Base-by-base conservation (phyloP, 1,140 invertebrate species). In the Hypsibius dujardini region DNA sequence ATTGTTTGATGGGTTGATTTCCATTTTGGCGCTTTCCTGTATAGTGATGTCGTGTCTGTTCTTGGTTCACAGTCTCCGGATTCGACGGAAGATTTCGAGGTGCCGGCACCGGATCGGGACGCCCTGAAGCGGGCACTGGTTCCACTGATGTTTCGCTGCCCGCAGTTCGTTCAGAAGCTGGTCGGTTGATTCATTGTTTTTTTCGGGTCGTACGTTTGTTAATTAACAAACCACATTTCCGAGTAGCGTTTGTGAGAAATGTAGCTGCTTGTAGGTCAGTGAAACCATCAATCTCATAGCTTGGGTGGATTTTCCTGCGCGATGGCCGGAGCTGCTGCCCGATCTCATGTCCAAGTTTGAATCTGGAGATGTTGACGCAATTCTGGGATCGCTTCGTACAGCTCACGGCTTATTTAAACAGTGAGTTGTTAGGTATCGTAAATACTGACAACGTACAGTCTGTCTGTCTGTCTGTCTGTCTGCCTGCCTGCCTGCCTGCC, bases 381-480 rank as follows among this genome's bases (percentile, higher is more conserved):
- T 67, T 42, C 62, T 67, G 12, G 62, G 12, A 45, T 12, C 62
- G 62, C 45, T 67, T 7, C 62, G 62, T 3, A 67, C 62, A 67
- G 62, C 62, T 15, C 62, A 67, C 62, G 62, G 62, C 42, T 42
- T 67, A 15, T 67, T 67, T 42, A 67, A 67, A 42, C 62, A 67
- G 50, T 56, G n/a, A 7, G 50, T 56, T 12, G 28, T 28, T 28
- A 28, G 28, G 28, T 28, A 28, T 28, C 28, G 28, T 28, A 28
- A 28, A 28, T 28, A 28, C 28, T 28, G 28, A 28, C 28, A 28
- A 28, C 28, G 28, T 28, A 28, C 28, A 28, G 28, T 28, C 28
- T 28, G 28, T 28, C 28, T 28, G 28, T 28, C 28, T 28, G 28
- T 28, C 28, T 28, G 28, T 28, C 28, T 28, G 28, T 28, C 28